Base-by-base conservation (phyloP, 2,797 vertebrate species). In the Peromyscus attwateri region DNA sequence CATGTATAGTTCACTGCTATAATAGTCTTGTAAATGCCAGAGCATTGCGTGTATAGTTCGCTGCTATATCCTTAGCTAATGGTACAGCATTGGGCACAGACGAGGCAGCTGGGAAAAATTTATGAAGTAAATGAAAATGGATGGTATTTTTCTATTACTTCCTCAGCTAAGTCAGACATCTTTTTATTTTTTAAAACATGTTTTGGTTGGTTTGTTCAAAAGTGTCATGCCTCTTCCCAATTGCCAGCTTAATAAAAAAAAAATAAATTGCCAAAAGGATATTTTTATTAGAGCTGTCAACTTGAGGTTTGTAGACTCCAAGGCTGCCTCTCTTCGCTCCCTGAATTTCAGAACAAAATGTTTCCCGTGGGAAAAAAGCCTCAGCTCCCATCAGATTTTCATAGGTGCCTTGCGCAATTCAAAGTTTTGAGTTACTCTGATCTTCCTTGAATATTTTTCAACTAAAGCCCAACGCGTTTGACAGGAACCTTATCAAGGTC, bases 301-400 rank as follows among this genome's bases (percentile, higher is more conserved):
- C 0, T 34, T 70, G 57, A 91, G 66, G 25, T 91, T 81, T 43
- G 7, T 25, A 6, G 43, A 7, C 84, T 94, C 37, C 46, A 70
- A 91, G 5, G 37, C 66, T 66, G 57, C 49, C 66, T 95, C 79
- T 84, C 3, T 34, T 66, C 73, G 52, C 52, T 70, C 14, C 31
- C 49, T 70, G 40, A 91, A 76, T 66, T 85, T 81, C 57, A 52
- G 64, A 55, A 73, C 4, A 60, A 96, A 93, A 77, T 60, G 25
- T 92, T 81, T 95, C 82, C 79, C 71, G 60, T 92, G 82, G 27
- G 89, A 70, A 93, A 93, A 71, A 71, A 57, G 82, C 73, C 57
- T 83, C 77, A 55, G 23, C 91, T 62, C 79, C 66, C 19, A 27
- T 57, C 21, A 76, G 34, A 77, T 70, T 93, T 84, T 94, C 83